These are phyloP conservation scores for Anser cygnoides DNA, from an alignment of 2,113 vertebrate genomes.

Conservation along the genomic window DNA sequence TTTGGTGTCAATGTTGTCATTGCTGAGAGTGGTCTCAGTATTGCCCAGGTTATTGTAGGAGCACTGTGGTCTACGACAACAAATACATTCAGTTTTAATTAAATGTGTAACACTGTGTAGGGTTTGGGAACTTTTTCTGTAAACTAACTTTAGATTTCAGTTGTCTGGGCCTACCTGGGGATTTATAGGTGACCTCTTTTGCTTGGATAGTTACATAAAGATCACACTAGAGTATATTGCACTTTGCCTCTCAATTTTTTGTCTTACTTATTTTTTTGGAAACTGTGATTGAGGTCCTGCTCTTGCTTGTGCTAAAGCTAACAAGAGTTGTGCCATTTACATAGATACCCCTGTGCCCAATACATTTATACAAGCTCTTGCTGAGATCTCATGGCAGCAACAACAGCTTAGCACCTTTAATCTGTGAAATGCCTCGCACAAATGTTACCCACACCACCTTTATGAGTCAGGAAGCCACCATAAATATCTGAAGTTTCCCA, in stretches of 20 bases:
- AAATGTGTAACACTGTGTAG: neutral
- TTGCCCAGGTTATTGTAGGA: neutral
- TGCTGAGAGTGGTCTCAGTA: neutral
- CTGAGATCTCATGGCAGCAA: neutral
- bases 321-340: neutral
- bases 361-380: neutral
- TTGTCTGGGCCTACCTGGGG: neutral
- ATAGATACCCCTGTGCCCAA: neutral
- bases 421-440: neutral
- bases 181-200: neutral
- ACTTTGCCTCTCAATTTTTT: neutral
- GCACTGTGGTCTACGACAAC: neutral
- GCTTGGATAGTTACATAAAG: neutral
- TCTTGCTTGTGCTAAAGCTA: neutral
- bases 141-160: neutral
- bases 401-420: neutral
- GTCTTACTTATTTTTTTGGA: neutral
- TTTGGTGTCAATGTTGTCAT: neutral
- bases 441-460: neutral
- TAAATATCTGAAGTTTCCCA: neutral
- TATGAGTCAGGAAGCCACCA: neutral
- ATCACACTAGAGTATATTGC: neutral
- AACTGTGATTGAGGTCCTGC: neutral
- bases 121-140: neutral
- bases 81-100: neutral